Conservation (phyloP, 1,140 invertebrate species). For the Aporrectodea caliginosa region DNA sequence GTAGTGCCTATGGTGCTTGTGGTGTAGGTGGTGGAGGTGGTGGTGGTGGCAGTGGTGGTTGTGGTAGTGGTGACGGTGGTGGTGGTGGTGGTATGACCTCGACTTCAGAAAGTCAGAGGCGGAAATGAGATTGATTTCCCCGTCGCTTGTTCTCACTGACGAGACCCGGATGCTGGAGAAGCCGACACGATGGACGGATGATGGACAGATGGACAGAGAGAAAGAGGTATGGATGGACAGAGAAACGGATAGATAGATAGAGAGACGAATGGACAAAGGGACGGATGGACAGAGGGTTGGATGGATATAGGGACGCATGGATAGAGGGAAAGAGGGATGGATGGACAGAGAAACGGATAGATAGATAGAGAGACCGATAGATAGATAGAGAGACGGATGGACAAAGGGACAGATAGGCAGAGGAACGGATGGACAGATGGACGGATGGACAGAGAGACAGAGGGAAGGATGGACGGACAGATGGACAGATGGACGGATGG, state of each 20-base stretch:
- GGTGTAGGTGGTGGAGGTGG: too few species aligned
- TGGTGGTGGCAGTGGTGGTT: too few species aligned
- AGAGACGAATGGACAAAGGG: too few species aligned
- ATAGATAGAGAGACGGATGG: too few species aligned
- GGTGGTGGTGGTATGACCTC: too few species aligned
- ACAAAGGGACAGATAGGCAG: too few species aligned
- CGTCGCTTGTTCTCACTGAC: neutral
- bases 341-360: neutral
- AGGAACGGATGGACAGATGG: neutral
- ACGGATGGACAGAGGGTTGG: neutral
- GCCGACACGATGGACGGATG: too few species aligned
- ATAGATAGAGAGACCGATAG: too few species aligned
- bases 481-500: neutral
- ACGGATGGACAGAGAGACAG: neutral
- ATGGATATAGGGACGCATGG: conserved; percentile 1
- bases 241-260: too few species aligned
- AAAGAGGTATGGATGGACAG: too few species aligned
- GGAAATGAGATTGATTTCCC: neutral
- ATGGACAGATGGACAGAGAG: neutral
- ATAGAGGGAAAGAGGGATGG: neutral
- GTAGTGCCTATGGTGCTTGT: too few species aligned
- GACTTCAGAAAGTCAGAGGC: neutral
- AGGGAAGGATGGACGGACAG: neutral
- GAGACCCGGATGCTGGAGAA: neutral
- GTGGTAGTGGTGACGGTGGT: too few species aligned